These are phyloP conservation scores for Sinopyrophorus schimmeli DNA, from an alignment of 2,888 invertebrate genomes.

Conservation along the genomic window DNA sequence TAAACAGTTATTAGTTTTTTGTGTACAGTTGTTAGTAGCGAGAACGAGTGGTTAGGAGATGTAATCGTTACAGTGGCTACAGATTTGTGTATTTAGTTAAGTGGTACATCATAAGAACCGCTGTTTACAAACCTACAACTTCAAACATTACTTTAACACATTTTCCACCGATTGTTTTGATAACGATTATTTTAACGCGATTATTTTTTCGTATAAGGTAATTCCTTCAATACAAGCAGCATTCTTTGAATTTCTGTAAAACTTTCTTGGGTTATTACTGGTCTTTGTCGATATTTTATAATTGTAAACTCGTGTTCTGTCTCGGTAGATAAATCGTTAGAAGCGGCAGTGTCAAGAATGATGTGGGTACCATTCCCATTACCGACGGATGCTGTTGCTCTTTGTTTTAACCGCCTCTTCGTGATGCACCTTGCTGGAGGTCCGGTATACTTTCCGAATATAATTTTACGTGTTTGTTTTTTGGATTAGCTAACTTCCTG, in stretches of 20 bases:
- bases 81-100: conserved; percentile 37
- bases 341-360: conserved; percentile 46
- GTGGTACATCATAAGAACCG: conserved; percentile 38
- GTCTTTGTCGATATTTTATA: conserved; percentile 38
- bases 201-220: no score
- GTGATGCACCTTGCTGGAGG: conserved; percentile 46
- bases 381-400: conserved; percentile 43
- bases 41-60: conserved; percentile 20
- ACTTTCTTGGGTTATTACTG: conserved; percentile 24
- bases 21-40: conserved; percentile 25
- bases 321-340: conserved; percentile 47
- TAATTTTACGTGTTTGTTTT: not conserved
- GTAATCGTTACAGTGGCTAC: conserved; percentile 38
- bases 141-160: conserved; percentile 24
- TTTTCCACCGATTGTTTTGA: conserved; percentile 18
- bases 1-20: conserved; percentile 28
- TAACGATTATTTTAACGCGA: conserved; percentile 3
- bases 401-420: conserved; percentile 48
- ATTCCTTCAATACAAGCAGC: no score
- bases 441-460: conserved; percentile 33
- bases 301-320: conserved; percentile 47
- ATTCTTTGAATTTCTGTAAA: conserved; percentile 28
- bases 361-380: conserved; percentile 49
- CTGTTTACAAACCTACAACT: conserved; percentile 26
- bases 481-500: conserved; percentile 15